Evolutionary conservation across 2,797 vertebrate genomes (phyloP).

Genomic region (Poliocrania exsul): DNA sequence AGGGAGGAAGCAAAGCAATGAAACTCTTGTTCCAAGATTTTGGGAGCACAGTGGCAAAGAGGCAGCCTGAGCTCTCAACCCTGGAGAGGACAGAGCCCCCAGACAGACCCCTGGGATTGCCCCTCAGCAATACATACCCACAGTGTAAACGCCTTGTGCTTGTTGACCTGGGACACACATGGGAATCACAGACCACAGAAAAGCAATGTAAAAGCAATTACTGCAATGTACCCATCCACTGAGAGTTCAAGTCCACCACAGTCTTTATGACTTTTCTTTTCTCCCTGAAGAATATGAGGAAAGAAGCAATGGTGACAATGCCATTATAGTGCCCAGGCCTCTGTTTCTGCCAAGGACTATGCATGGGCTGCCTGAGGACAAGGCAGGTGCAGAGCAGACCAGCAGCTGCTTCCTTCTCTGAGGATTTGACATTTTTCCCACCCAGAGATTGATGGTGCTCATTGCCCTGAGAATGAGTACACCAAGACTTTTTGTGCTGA

Average conservation of each 20-base stretch:
- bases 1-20: background rate
- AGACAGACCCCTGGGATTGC: background rate
- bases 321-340: background rate
- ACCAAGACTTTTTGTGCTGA: background rate
- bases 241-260: background rate
- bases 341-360: background rate
- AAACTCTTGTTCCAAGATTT: background rate
- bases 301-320: background rate
- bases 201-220: background rate
- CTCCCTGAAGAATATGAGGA: background rate
- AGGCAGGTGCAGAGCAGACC: background rate
- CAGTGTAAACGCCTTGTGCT: background rate
- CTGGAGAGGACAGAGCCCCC: background rate
- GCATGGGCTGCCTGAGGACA: background rate
- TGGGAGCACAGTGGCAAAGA: background rate
- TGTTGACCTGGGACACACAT: background rate
- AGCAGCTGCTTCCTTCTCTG: background rate
- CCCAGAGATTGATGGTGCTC: background rate
- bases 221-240: background rate
- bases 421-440: background rate
- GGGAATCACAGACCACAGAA: background rate
- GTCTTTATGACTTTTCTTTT: background rate
- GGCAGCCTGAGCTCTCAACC: background rate
- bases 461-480: background rate
- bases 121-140: rapidly evolving